A percentile compares a stretch with the other conserved stretches of the same genome.
Conservation (phyloP, 2,888 invertebrate species). For the Platycheirus rosarum region DNA sequence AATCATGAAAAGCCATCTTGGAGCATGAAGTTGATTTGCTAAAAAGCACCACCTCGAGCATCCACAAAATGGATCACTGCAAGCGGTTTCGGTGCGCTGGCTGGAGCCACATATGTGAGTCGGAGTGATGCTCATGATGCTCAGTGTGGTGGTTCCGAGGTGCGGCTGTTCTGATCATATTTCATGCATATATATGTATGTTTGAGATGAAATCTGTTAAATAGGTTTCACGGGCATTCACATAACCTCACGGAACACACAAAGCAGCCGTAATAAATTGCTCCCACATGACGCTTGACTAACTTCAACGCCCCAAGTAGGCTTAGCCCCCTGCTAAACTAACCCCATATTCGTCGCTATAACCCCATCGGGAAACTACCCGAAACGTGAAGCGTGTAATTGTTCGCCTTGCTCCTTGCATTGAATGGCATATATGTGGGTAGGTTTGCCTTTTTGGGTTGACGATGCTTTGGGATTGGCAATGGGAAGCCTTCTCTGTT, state of each 20-base stretch:
- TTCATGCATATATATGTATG: conserved; percentile 35
- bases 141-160: conserved; percentile 17
- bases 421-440: neutral
- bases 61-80: conserved; percentile 66
- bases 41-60: conserved; percentile 63
- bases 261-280: conserved; percentile 66
- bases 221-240: conserved; percentile 64
- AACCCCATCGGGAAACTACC: conserved; percentile 5
- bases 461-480: neutral
- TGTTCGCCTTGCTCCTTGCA: conserved; percentile 42
- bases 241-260: conserved; percentile 17
- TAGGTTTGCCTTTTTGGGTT: conserved; percentile 9
- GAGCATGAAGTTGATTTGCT: conserved; percentile 71
- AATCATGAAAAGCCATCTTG: conserved; percentile 71
- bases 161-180: conserved; percentile 39
- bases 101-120: too few relatives aligned
- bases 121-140: conserved; percentile 2
- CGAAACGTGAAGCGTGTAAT: conserved; percentile 68
- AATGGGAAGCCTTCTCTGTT: neutral
- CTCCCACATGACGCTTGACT: conserved; percentile 69
- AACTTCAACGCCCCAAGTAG: conserved; percentile 42
- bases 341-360: neutral
- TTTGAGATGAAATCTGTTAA: conserved; percentile 58
- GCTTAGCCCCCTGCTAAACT: neutral
- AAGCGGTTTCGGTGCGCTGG: conserved; percentile 37